Base-by-base conservation (phyloP, 2,113 vertebrate genomes). In the Sus scrofa region DNA sequence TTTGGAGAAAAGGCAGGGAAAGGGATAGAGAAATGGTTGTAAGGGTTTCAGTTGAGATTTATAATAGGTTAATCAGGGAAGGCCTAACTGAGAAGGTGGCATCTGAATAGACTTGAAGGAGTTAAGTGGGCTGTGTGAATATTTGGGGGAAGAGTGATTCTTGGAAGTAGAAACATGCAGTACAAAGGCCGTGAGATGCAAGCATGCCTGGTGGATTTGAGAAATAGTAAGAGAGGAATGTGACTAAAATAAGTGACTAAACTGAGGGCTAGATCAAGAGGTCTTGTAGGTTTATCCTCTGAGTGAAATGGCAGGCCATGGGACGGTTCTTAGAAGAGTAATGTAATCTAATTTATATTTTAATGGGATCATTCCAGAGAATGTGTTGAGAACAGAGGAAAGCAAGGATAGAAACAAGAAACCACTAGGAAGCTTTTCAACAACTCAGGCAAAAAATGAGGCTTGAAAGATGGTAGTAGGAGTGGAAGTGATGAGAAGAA, bases 321-420 rank as follows among this genome's bases (percentile, higher is more conserved):
- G 39, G 24, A 37, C 63, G 63, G 7, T 44, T 91, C 52, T 86
- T 71, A 86, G 52, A 30, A 30, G 20, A 87, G 67, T 44, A 86
- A 82, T 7, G 32, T n/a, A 34, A 87, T 74, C 67, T 75, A 67
- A 87, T n/a, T 82, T 92, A 82, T 20, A 83, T 86, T 92, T 95
- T 92, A 83, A 83, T 34, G 60, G 50, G 37, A 83, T 83, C 34
- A 32, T 92, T 86, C 37, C n/a, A 26, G 52, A 75, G 10, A 26
- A 70, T 83, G 52, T 39, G 37, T 22, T 95, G 19, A 83, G 75
- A 87, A 82, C 26, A 50, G 4, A 67, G 32, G 24, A 71, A 27
- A 19, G 10, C 18, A 83, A 83, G 58, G 26, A 88, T 24, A 58
- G 77, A 79, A 91, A 56, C 22, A 74, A 34, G 32, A 10, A 34